Base-by-base conservation (phyloP, 1,140 invertebrate species). In the Danaus plexippus region DNA sequence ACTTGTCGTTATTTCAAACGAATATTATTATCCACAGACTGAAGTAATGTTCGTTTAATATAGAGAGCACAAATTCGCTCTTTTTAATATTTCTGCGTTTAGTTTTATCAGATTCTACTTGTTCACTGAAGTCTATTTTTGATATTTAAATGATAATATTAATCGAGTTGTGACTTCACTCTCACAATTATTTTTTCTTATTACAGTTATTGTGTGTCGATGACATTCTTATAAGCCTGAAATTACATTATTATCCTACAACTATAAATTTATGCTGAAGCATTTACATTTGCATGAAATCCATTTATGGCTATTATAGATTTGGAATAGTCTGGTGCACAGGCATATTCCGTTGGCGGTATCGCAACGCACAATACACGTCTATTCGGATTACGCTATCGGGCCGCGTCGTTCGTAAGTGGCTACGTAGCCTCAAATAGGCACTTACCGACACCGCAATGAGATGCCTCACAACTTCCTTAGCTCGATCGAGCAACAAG, bases 391-490 rank as follows among this genome's bases (percentile, higher is more conserved):
- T 84, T 77, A 80, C 67, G 71, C 63, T 83, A 81, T 84, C 79
- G 70, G 71, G 22, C 22, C 22, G 22, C 22, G 22, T 32, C 22
- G 22, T 61, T 66, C 70, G 65, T 82, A 79, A 85, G 82, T 77
- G 76, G 69, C 74, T 80, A 75, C 71, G 80, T 73, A 74, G 73
- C 76, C 71, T 78, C 74, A 75, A 80, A 86, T 84, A 86, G 80
- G 75, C 77, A 86, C 83, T 32, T 32, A 32, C 22, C 22, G 22
- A 32, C 22, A 32, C 22, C 22, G 22, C 22, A 32, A 32, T 81
- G 77, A 80, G 80, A 75, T 73, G 69, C 73, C 69, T 71, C 71
- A 64, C 69, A 32, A 67, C 72, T 76, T 78, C 67, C 74, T 72
- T 66, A 61, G 69, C 69, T 71, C 70, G 77, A 80, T 32, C 22